A percentile compares a stretch with the other conserved stretches of the same genome.
These are phyloP conservation scores for Cotesia vestalis DNA, from an alignment of 1,140 invertebrate species.

Conservation along the genomic window DNA sequence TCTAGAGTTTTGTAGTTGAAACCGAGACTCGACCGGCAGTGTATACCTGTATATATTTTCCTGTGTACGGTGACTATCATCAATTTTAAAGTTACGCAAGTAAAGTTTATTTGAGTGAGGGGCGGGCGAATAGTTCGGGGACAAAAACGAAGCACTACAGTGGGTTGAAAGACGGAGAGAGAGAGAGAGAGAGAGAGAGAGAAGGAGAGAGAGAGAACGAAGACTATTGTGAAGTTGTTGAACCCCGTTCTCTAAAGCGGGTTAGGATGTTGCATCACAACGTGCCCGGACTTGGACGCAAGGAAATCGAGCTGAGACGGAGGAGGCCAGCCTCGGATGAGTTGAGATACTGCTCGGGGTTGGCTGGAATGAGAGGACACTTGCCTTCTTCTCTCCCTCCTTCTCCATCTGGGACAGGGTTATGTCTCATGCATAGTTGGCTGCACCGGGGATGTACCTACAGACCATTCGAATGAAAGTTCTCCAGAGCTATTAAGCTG, in stretches of 20 bases:
- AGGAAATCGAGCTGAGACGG: conserved; percentile 13
- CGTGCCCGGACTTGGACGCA: conserved; percentile 11
- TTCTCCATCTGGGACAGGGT: conserved; percentile 27
- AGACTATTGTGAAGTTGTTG: conserved; percentile 53
- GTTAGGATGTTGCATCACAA: conserved; percentile 10
- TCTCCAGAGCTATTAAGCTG: conserved; percentile 22
- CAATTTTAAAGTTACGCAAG: conserved; percentile 55
- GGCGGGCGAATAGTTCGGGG: conserved; percentile 33
- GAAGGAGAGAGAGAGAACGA: conserved; percentile 17
- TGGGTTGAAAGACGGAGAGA: not conserved
- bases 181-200: not conserved
- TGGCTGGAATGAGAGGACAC: too few species aligned
- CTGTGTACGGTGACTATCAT: conserved; percentile 45
- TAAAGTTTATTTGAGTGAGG: conserved; percentile 52
- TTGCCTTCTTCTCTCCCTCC: too few species aligned
- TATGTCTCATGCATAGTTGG: conserved; percentile 41
- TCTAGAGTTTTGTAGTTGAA: not conserved
- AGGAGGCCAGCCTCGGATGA: conserved; percentile 7
- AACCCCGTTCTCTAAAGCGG: conserved; percentile 30
- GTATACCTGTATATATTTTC: conserved; percentile 34
- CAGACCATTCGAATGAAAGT: conserved; percentile 23
- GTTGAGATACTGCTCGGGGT: not conserved
- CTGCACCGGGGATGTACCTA: conserved; percentile 33
- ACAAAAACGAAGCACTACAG: conserved; percentile 9
- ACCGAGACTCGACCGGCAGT: conserved; percentile 14